Conservation (phyloP, 2,888 invertebrate species). For the Cerceris ruficornis region DNA sequence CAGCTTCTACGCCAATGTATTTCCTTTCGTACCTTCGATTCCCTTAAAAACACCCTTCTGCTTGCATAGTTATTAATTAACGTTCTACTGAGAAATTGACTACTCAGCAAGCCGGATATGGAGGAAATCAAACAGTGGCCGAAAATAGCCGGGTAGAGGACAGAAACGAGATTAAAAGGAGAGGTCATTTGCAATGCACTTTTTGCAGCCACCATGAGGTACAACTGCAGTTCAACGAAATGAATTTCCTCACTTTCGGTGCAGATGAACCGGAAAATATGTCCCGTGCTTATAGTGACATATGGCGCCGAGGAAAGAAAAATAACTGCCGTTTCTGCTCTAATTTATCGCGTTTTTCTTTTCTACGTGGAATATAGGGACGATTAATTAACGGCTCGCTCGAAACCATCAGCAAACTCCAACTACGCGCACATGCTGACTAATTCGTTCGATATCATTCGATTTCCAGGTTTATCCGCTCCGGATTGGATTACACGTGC, state of each 20-base stretch:
- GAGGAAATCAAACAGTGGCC: no score
- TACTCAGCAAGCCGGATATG: no score
- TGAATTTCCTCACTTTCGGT: constrained; percentile 55
- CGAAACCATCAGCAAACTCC: constrained; percentile 37
- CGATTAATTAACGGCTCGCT: constrained; percentile 64
- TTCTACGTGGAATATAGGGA: constrained; percentile 33
- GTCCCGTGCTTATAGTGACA: constrained; percentile 54
- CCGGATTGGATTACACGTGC: constrained; percentile 44
- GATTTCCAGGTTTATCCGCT: constrained; percentile 30
- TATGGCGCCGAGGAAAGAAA: constrained; percentile 46
- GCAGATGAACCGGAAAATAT: constrained; percentile 56
- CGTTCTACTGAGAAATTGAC: no score
- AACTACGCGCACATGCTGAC: constrained; percentile 19
- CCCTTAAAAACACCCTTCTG: no score
- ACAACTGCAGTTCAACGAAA: constrained; percentile 36
- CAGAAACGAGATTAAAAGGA: constrained; percentile 20
- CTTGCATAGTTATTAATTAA: no score
- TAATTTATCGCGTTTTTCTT: constrained; percentile 58
- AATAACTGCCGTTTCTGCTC: constrained; percentile 35
- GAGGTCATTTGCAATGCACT: constrained; percentile 38
- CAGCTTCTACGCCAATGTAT: no score
- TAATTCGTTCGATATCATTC: constrained; percentile 60
- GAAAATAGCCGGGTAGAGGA: neutral
- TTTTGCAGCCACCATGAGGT: constrained; percentile 5
- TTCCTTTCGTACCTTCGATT: neutral